phyloP scores from a whole-genome alignment of 2,888 invertebrate genomes.

The Napeogenes inachia region DNA sequence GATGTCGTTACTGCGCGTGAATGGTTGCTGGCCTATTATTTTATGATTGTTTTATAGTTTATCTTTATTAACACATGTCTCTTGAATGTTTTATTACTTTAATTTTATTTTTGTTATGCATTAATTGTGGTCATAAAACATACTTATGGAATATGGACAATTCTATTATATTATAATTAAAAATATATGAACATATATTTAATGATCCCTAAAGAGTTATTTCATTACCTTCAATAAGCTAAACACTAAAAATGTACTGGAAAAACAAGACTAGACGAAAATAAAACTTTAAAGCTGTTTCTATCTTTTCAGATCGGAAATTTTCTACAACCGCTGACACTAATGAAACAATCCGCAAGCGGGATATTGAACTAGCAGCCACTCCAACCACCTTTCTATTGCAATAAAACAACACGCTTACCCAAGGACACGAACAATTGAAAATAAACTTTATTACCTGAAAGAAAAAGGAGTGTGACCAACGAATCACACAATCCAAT shows the following conservation, averaged over 20 bases:
- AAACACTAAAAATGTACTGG: too few species aligned
- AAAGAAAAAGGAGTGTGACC: slow-evolving; percentile 42
- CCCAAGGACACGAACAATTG: slow-evolving; percentile 43
- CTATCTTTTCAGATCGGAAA: slow-evolving; percentile 64
- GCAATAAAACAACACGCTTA: slow-evolving; percentile 64
- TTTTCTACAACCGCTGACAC: slow-evolving; percentile 60
- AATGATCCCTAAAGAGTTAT: too few species aligned
- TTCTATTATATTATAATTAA: too few species aligned
- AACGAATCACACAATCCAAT: slow-evolving; percentile 44
- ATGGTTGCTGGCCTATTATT: slow-evolving; percentile 20
- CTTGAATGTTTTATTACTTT: too few species aligned
- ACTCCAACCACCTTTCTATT: slow-evolving; percentile 52
- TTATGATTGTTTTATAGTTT: slow-evolving; percentile 26
- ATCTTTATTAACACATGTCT: slow-evolving; percentile 19
- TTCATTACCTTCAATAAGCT: not conserved
- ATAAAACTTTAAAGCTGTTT: slow-evolving; percentile 36
- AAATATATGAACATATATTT: too few species aligned
- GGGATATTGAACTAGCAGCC: slow-evolving; percentile 71
- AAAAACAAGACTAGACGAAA: not conserved
- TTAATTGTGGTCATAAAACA: not conserved
- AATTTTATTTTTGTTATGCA: too few species aligned
- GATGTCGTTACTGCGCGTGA: slow-evolving; percentile 23
- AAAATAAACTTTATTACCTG: slow-evolving; percentile 49
- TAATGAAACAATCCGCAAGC: slow-evolving; percentile 74
- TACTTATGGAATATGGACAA: slow-evolving; percentile 1